These are phyloP conservation scores for Cryptoprocta ferox DNA, from an alignment of 2,797 vertebrate species.

Conservation along the genomic window DNA sequence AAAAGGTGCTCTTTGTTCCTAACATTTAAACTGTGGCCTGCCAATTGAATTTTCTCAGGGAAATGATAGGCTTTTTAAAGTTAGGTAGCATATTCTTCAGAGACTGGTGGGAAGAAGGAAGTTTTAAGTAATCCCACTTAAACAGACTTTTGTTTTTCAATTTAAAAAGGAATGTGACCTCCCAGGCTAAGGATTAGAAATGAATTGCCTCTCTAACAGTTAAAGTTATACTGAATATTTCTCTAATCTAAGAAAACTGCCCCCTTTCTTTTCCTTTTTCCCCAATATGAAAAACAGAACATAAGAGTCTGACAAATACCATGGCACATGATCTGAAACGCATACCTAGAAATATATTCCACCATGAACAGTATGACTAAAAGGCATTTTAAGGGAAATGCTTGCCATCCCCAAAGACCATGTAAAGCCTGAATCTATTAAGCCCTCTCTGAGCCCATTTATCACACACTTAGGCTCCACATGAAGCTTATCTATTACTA, in stretches of 20 bases:
- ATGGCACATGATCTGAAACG: background rate
- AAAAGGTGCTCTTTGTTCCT: background rate
- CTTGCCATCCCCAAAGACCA: constrained; percentile 10
- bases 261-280: background rate
- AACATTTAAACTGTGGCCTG: constrained; percentile 33
- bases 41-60: background rate
- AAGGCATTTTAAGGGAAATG: constrained; percentile 53
- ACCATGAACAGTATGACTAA: constrained; percentile 25
- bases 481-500: constrained; percentile 44
- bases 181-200: constrained; percentile 59
- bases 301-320: constrained; percentile 46
- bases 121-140: constrained; percentile 64
- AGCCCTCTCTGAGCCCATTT: constrained; percentile 54
- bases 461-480: constrained; percentile 52
- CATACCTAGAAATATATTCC: constrained; percentile 38
- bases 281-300: constrained; percentile 14
- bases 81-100: constrained; percentile 33
- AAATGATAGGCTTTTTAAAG: constrained; percentile 48
- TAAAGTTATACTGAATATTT: constrained; percentile 40
- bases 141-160: constrained; percentile 63
- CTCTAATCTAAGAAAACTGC: background rate
- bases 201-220: constrained; percentile 51
- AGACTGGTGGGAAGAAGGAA: constrained; percentile 63
- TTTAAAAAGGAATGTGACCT: constrained; percentile 65
- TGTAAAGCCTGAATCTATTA: constrained; percentile 40